phyloP scores from a whole-genome alignment of 2,113 vertebrate genomes.

The pig (Sus scrofa) region T2T-Sscrofa CM000817.6:3450501-3451000 shows the following conservation, averaged over 20 bases:
- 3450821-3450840: background rate
- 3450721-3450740: background rate
- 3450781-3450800: background rate
- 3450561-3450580: background rate
- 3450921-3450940: background rate
- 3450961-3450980: background rate
- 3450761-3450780: rapidly evolving
- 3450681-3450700: background rate
- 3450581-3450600: background rate
- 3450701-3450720: no score
- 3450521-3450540: background rate
- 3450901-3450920: background rate
- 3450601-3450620: background rate
- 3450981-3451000: background rate
- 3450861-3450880: background rate
- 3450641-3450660: background rate
- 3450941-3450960: background rate
- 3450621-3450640: background rate
- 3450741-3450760: background rate
- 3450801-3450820: background rate
- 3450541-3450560: rapidly evolving
- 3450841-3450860: background rate
- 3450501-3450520: rapidly evolving
- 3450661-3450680: slow-evolving; percentile 56
- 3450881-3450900: slow-evolving; percentile 72